phyloP scores from a whole-genome alignment of 1,140 invertebrate species.

The Octopus bimaculoides region DNA sequence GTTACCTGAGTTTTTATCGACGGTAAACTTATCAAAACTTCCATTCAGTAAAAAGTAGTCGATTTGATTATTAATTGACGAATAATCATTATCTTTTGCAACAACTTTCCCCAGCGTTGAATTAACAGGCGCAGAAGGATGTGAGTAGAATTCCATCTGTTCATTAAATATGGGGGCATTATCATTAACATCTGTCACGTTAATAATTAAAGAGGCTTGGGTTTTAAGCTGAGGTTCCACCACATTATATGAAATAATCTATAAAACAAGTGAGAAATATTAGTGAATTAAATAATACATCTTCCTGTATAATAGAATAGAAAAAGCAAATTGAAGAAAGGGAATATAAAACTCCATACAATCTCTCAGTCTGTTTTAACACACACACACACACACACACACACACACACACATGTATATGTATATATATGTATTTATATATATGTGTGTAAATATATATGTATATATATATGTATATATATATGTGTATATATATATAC shows the following conservation, averaged over 20 bases:
- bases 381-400: not conserved
- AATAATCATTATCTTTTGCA: constrained; percentile 11
- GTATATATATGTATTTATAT: not conserved
- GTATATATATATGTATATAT: not conserved
- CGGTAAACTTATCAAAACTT: constrained; percentile 15
- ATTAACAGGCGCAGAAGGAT: not conserved
- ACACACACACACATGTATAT: not conserved
- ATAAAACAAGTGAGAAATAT: too few species aligned
- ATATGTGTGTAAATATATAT: not conserved
- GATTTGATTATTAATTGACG: constrained; percentile 13
- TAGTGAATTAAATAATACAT: too few species aligned
- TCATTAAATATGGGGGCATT: not conserved
- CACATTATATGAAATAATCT: too few species aligned
- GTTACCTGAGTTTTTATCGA: constrained; percentile 15
- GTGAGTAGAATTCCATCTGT: not conserved
- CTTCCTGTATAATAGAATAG: too few species aligned
- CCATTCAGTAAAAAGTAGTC: constrained; percentile 12
- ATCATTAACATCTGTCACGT: constrained; percentile 7
- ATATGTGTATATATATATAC: not conserved
- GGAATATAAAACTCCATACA: too few species aligned
- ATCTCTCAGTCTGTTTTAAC: not conserved
- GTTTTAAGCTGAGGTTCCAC: not conserved
- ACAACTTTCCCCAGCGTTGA: not conserved
- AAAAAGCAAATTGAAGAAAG: too few species aligned
- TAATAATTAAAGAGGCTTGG: not conserved